phyloP scores from a whole-genome alignment of 2,113 vertebrate genomes.

The Cyanocitta stelleri region DNA sequence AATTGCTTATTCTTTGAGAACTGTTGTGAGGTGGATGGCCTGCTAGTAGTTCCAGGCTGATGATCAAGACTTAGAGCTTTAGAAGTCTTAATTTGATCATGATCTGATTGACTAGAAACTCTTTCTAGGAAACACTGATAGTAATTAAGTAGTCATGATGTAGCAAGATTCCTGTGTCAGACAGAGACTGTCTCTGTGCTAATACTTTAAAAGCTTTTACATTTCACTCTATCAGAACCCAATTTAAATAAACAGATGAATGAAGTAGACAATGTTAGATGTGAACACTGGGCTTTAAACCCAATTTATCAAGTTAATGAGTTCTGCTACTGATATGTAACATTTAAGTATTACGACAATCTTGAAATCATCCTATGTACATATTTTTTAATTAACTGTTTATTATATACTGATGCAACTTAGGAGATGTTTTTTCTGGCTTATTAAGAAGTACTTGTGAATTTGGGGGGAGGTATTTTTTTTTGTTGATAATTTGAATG shows the following conservation, averaged over 20 bases:
- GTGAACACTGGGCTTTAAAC: background rate
- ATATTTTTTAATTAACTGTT: background rate
- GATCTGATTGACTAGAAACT: background rate
- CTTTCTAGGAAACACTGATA: background rate
- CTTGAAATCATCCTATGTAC: background rate
- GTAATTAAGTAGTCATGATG: background rate
- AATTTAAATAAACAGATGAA: background rate
- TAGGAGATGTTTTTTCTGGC: background rate
- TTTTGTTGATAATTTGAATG: background rate
- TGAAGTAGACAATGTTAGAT: background rate
- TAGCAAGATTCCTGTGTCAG: background rate
- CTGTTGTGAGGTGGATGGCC: background rate
- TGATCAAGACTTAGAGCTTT: background rate
- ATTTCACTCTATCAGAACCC: background rate
- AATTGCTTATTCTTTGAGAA: background rate
- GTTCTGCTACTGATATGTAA: background rate
- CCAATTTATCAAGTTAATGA: background rate
- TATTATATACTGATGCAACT: background rate
- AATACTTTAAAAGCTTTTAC: background rate
- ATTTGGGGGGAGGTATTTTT: background rate
- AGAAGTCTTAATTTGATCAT: background rate
- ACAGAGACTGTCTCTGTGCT: background rate
- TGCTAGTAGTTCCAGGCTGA: background rate
- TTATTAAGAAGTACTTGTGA: background rate
- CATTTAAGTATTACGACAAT: background rate